A percentile compares a stretch with the other conserved stretches of the same genome.
These are phyloP conservation scores for Holacanthus passer DNA, from an alignment of 2,113 vertebrate genomes.

Conservation along the genomic window DNA sequence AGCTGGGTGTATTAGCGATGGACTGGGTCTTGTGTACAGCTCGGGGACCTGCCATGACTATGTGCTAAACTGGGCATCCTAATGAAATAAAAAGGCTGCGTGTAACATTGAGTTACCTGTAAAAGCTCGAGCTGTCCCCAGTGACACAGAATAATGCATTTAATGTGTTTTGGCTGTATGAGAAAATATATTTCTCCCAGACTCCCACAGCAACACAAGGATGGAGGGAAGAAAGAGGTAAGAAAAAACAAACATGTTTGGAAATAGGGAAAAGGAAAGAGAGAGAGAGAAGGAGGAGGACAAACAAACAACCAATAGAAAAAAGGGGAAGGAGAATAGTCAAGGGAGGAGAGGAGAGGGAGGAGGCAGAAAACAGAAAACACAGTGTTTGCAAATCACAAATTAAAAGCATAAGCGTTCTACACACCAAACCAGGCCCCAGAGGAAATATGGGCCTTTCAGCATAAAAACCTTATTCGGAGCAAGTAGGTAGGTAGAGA, in stretches of 20 bases:
- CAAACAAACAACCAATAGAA: constrained; percentile 46
- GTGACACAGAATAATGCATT: constrained; percentile 78
- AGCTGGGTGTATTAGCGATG: constrained; percentile 65
- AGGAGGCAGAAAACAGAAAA: constrained; percentile 63
- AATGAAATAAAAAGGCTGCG: constrained; percentile 77
- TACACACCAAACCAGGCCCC: constrained; percentile 53
- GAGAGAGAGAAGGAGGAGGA: constrained; percentile 26
- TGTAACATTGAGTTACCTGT: constrained; percentile 73
- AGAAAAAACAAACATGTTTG: constrained; percentile 50
- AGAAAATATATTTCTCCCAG: constrained; percentile 73
- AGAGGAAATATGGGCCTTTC: constrained; percentile 56
- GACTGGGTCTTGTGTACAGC: constrained; percentile 64
- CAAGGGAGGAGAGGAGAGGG: constrained; percentile 31
- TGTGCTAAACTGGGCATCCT: constrained; percentile 72
- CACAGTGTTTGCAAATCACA: constrained; percentile 73
- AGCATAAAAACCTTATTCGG: constrained; percentile 54
- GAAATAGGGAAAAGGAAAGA: constrained; percentile 43
- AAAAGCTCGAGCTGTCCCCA: constrained; percentile 69
- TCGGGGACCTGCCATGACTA: constrained; percentile 66
- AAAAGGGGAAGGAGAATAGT: constrained; percentile 40
- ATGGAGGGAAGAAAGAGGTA: constrained; percentile 46
- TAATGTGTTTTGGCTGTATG: constrained; percentile 76
- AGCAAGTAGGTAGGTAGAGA: constrained; percentile 35
- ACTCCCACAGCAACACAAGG: constrained; percentile 64
- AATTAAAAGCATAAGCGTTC: constrained; percentile 72